These are phyloP conservation scores for Bugulina stolonifera DNA, from an alignment of 2,888 invertebrate genomes.

Conservation along the genomic window DNA sequence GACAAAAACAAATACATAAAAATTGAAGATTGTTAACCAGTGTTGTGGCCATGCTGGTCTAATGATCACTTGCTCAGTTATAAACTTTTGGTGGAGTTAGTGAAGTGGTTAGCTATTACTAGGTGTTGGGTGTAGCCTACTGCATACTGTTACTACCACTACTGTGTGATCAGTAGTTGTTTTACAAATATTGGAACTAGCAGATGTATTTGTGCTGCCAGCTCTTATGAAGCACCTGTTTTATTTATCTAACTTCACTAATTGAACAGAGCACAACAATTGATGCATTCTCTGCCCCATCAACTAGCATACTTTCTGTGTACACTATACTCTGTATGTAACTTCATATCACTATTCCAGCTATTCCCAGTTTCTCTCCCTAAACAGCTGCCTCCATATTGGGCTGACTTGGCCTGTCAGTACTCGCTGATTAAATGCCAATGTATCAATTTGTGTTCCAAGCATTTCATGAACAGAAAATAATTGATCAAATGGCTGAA, in stretches of 20 bases:
- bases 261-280: not conserved
- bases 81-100: too few relatives aligned
- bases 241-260: slow-evolving; percentile 2
- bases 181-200: too few relatives aligned
- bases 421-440: not conserved
- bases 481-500: too few relatives aligned
- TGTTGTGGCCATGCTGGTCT: too few relatives aligned
- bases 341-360: not conserved
- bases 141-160: too few relatives aligned
- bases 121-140: too few relatives aligned
- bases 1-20: not conserved
- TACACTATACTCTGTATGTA: not conserved
- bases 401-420: not conserved
- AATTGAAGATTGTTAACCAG: not conserved
- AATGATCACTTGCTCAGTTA: too few relatives aligned
- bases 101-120: too few relatives aligned
- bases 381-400: not conserved
- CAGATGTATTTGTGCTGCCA: slow-evolving; percentile 11
- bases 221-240: slow-evolving; percentile 5
- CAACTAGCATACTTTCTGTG: not conserved
- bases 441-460: too few relatives aligned
- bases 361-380: too few relatives aligned
- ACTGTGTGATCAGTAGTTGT: too few relatives aligned
- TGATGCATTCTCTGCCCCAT: not conserved
- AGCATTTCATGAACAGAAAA: too few relatives aligned